A percentile compares a stretch with the other conserved stretches of the same genome.
These are phyloP conservation scores for Metallyticus violacea DNA, from an alignment of 2,888 invertebrate genomes.

Conservation along the genomic window DNA sequence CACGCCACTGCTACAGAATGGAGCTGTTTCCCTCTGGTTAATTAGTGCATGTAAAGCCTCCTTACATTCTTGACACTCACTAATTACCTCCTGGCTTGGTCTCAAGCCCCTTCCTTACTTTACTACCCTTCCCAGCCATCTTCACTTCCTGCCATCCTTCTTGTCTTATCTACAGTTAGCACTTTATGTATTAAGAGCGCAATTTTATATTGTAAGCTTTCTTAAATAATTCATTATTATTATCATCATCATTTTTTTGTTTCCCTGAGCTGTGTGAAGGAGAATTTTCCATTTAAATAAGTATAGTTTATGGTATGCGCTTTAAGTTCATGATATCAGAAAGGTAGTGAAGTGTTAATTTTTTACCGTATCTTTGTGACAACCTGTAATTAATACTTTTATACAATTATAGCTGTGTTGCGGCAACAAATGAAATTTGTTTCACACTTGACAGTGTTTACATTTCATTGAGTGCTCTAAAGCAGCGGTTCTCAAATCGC, in stretches of 20 bases:
- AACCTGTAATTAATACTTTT: background rate
- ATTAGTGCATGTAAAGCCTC: slow-evolving; percentile 6
- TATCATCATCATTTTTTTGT: background rate
- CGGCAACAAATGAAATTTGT: too few relatives aligned
- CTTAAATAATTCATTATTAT: background rate
- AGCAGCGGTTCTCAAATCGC: too few relatives aligned
- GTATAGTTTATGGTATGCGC: background rate
- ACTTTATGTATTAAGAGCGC: background rate
- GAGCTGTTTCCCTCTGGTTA: background rate
- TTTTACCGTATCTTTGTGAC: background rate
- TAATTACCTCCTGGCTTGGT: background rate
- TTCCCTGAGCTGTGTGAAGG: background rate
- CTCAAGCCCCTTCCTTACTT: background rate
- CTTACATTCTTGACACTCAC: slow-evolving; percentile 4
- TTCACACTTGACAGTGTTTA: too few relatives aligned
- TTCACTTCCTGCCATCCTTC: background rate
- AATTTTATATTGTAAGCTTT: background rate
- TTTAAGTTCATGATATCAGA: too few relatives aligned
- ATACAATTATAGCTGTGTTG: too few relatives aligned
- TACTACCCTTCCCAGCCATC: background rate
- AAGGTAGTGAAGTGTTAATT: background rate
- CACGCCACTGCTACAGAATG: background rate
- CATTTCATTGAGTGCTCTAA: too few relatives aligned
- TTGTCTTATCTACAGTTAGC: slow-evolving; percentile 2
- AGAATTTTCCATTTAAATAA: background rate